Evolutionary conservation across 2,888 invertebrate genomes (phyloP), one percentile per base, ranked within the genome.

Genomic region (Dasypolia templi): DNA sequence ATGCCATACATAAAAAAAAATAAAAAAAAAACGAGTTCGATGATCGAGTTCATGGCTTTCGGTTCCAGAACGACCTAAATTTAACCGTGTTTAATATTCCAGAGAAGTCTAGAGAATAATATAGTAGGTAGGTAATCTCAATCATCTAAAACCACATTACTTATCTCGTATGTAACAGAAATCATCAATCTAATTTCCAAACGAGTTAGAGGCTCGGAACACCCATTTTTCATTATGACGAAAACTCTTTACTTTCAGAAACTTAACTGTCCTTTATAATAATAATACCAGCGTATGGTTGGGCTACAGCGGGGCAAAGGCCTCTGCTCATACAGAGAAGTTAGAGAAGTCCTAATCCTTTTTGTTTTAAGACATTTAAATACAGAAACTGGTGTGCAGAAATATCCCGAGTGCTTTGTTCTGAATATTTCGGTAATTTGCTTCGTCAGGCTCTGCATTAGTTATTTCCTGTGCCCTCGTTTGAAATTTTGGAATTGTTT

Each of bases 391-490:
- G 12, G 32, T 12, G 9, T 35, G 14, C 26, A 29, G 29, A 62
- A 53, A 51, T 61, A 32, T 3, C 6, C 19, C 6, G 2, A 42
- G 11, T 35, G 42, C 51, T 70, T 79, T 73, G 65, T 32, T 53
- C 39, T 42, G 29, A 62, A 73, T 85, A 75, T 75, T 82, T 75
- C 5, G 19, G 51, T 73, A 83, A 74, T 85, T 83, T 76, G 44
- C 72, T 74, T 62, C 58, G 56, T 64, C 49, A 68, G 53, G 1
- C 55, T 49, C 42, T 42, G 56, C 26, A 26, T 73, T 56, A 11
- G 35, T 42, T 65, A 42, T 75, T 71, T 58, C 49, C 44, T 39
- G 44, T 56, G 29, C 61, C 26, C 46, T 56, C 53, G 29, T 49
- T 35, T 3, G 29, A 75, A 71, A 73, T 67, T 64, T 76, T 55